Percentiles rank a stretch among this genome's conserved stretches.
Evolutionary conservation across 2,888 invertebrate genomes (phyloP).

Genomic region (Tinea semifulvella): DNA sequence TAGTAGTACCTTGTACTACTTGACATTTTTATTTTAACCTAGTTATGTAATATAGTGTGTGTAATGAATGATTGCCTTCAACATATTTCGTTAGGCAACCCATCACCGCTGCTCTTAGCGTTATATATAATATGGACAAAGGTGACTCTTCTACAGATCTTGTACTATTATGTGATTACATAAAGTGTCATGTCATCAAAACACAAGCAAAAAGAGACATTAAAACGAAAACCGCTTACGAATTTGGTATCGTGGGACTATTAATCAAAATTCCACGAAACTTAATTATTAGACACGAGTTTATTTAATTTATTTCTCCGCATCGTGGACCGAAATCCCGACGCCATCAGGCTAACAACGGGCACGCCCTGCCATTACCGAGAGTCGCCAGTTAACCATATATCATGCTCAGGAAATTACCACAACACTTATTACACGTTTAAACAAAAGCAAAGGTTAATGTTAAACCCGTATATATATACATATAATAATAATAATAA

Average conservation of each 20-base stretch:
- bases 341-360: slow-evolving; percentile 22
- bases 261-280: slow-evolving; percentile 35
- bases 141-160: no score
- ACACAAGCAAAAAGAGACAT: slow-evolving; percentile 3
- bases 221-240: slow-evolving; percentile 2
- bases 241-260: slow-evolving; percentile 24
- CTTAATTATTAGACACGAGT: slow-evolving; percentile 42
- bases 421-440: slow-evolving; percentile 19
- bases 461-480: slow-evolving; percentile 18
- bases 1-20: no score
- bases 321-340: slow-evolving; percentile 31
- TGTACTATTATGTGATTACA: slow-evolving; percentile 1
- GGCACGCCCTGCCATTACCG: slow-evolving; percentile 35
- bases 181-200: slow-evolving; percentile 1
- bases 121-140: no score
- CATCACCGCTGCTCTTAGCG: no score
- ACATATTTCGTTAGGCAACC: no score
- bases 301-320: slow-evolving; percentile 44
- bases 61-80: no score
- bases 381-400: slow-evolving; percentile 19
- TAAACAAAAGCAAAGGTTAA: slow-evolving; percentile 34
- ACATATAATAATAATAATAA: not conserved
- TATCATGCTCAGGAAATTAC: slow-evolving; percentile 16
- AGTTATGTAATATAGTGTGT: no score
- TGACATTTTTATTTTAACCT: no score